Evolutionary conservation across 2,888 invertebrate species (phyloP), one percentile per base, ranked within the genome.

Genomic region (Microctonus brassicae): DNA sequence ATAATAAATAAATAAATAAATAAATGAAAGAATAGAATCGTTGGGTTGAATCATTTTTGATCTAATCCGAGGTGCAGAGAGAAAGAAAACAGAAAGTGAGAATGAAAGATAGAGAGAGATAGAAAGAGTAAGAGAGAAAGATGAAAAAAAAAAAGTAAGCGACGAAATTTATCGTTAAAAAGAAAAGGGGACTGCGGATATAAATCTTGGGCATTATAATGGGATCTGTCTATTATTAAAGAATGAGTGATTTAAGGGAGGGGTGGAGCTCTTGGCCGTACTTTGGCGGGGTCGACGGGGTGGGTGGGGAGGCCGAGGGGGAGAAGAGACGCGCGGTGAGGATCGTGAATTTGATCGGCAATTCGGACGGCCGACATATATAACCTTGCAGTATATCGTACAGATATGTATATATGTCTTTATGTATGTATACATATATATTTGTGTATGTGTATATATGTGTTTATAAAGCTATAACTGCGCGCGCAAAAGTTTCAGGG

Each of bases 211-310:
- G 84, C 85, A 87, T 87, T 87, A 87, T 87, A 87, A 87, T 87
- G 86, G 87, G 87, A 87, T 87, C 87, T 86, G 87, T 87, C 87
- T 85, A 87, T 87, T 87, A 87, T 87, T 86, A 87, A 87, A 86
- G 87, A 87, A 87, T 87, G 87, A 87, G 86, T 86, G 87, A 87
- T 87, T 87, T 87, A 87, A 81, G 83, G 85, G 82, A 84, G 84
- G 84, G 87, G 87, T 86, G 86, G 86, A 87, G 86, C 81, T 77
- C 75, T 77, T 66, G 73, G 74, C 70, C 74, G 75, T 77, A 72
- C 74, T 72, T 75, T 77, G 65, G 68, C 57, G 73, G 58, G 69
- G 67, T 70, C 71, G 71, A 81, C 22, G 69, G 53, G 47, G 82
- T 81, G 83, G 82, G 82, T 82, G 82, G 81, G 80, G 82, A 81